Evolutionary conservation across 2,113 vertebrate genomes (phyloP).

Genomic region (Origma solitaria): DNA sequence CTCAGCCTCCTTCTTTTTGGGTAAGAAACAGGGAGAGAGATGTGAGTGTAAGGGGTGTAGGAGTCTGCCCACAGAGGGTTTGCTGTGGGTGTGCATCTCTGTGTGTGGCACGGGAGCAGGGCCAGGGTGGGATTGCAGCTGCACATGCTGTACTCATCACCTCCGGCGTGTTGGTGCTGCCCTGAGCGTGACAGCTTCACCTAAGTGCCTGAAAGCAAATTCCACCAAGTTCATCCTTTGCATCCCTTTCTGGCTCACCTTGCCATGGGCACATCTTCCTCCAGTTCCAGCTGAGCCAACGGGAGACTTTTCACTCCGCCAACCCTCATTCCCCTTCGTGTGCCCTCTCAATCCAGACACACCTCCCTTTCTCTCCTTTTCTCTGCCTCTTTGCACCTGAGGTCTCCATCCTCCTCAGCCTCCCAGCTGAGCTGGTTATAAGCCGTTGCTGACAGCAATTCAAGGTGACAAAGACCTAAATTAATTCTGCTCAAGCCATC

Average conservation of each 20-base stretch:
- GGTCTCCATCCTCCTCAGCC: background rate
- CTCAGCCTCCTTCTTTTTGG: background rate
- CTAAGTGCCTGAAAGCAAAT: background rate
- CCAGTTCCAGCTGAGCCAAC: background rate
- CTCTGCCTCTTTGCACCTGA: background rate
- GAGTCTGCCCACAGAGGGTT: background rate
- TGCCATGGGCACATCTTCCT: background rate
- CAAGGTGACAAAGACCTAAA: background rate
- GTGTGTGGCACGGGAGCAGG: background rate
- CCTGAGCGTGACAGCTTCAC: rapidly evolving
- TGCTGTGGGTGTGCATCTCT: background rate
- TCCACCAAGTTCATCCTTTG: background rate
- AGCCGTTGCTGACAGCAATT: background rate
- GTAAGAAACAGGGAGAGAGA: background rate
- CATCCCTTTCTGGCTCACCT: background rate
- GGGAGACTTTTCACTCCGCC: background rate
- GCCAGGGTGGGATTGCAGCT: background rate
- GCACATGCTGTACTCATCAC: rapidly evolving
- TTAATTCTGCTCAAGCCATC: background rate
- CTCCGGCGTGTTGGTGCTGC: background rate
- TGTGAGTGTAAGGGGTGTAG: background rate
- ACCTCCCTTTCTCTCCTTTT: background rate
- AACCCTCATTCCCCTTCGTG: background rate
- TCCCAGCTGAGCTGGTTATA: background rate
- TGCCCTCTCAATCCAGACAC: too few species aligned